Base-by-base conservation (phyloP, 2,888 invertebrate genomes). In the Nowickia ferox region DNA sequence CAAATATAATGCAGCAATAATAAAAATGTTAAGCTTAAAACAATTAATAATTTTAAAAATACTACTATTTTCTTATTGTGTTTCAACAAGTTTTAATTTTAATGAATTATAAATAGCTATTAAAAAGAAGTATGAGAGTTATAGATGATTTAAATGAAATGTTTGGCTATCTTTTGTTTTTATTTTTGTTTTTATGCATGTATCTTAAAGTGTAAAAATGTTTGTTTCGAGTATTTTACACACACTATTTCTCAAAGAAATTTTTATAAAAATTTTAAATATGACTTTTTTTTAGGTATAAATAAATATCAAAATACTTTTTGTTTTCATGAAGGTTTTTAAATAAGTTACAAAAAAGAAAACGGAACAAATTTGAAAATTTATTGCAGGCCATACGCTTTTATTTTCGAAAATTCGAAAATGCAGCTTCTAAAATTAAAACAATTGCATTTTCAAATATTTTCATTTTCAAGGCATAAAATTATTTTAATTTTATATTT, bases 241-340 rank as follows among this genome's bases (percentile, higher is more conserved):
- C 22, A 40, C 69, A 57, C 30, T 9, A 55, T 53, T 79, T 71
- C 46, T 57, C 5, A 5, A 19, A 42, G 15, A 78, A 78, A 30
- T 61, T 69, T 59, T 1, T 30, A 78, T 42, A 69, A 51, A 51
- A 68, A 13, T 1, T 30, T 42, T 22, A 0, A 40, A 68, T 30
- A 57, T n/a, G 15, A 57, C 15, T 44, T 66, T 38, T n/a, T 19
- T 19, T 59, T 57, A 46, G 44, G 15, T 40, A 13, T 51, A 38
- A 38, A 46, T 61, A 44, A 44, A 53, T 17, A 61, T 40, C 6
- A 78, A 63, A 78, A 78, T 78, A 79, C 78, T 76, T 76, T 65
- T 42, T 48, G 22, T 46, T 30, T 38, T 5, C n/a, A 48, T 30
- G 17, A 51, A 72, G 65, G 42, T 74, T 74, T 65, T 66, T 61